These are phyloP conservation scores for Gymnarchus niloticus DNA, from an alignment of 2,113 vertebrate species.

Conservation along the genomic window DNA sequence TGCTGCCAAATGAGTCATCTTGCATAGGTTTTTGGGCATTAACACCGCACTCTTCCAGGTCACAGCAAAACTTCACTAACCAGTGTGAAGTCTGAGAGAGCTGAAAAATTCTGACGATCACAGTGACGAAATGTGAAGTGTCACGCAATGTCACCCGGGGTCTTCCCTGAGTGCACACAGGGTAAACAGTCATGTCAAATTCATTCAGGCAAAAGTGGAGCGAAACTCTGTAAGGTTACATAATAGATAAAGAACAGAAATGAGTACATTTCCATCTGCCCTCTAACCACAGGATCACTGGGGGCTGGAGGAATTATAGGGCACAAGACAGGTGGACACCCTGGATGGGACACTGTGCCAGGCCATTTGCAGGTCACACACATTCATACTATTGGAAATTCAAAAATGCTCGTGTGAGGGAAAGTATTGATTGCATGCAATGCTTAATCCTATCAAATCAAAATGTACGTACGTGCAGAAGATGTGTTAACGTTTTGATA, in stretches of 20 bases:
- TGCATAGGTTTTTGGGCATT: not conserved
- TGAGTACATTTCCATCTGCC: not conserved
- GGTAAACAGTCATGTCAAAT: too few species aligned
- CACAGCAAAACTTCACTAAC: not conserved
- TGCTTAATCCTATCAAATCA: too few species aligned
- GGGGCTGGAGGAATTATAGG: not conserved
- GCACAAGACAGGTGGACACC: too few species aligned
- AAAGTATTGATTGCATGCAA: too few species aligned
- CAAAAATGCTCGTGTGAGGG: not conserved
- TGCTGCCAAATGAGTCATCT: slow-evolving; percentile 29
- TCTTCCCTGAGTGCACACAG: too few species aligned
- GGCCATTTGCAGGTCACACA: not conserved
- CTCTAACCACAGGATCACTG: not conserved
- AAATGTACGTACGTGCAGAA: too few species aligned
- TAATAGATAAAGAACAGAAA: too few species aligned
- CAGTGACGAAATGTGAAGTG: not conserved
- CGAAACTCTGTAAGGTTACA: too few species aligned
- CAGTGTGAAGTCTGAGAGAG: not conserved
- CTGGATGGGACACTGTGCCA: not conserved
- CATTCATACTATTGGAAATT: not conserved
- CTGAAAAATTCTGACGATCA: not conserved
- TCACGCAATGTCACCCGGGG: too few species aligned
- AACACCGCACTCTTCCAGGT: not conserved
- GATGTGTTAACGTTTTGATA: too few species aligned
- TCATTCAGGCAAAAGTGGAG: too few species aligned